Evolutionary conservation across 2,888 invertebrate genomes (phyloP), one percentile per base, ranked within the genome.

Genomic region (Leptinotarsa rubiginosa): DNA sequence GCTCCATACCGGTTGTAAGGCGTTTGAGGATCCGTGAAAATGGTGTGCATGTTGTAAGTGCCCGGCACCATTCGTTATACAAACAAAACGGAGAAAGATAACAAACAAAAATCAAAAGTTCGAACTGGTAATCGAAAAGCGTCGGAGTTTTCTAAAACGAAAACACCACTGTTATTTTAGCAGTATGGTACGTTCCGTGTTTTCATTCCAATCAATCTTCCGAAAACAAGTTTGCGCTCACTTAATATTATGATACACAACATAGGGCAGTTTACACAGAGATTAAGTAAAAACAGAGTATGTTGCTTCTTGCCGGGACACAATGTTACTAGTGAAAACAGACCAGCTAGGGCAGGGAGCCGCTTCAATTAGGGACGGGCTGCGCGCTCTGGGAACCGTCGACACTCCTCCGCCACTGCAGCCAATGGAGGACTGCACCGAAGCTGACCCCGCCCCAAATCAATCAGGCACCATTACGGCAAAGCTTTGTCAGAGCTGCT

Each of bases 21-120:
- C 87, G 95, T 96, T 89, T 97, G 96, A 88, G 87, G 87, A 79
- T 97, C 97, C 81, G 95, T 94, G 88, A 97, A 97, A 85, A 97
- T 90, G 80, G 96, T 94, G 88, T 97, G 96, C 96, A 97, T 96
- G 85, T 85, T 90, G 85, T 69, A 50, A 62, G 65, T 31, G n/a
- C 67, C 67, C 76, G 76, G 71, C 72, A 79, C 79, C 82, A 81
- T 84, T 81, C 81, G 82, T 83, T 67, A 79, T 78, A 82, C 80
- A 82, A 83, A 83, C 83, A 83, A 81, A 79, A 77, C 77, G 78
- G 80, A 80, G 78, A 83, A 83, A 79, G 82, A 83, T 81, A 84
- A 85, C 82, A 85, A 86, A 85, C 84, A 85, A 83, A 77, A 77
- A 78, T 77, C 75, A 74, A 74, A 78, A 78, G 77, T 77, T 78